Percentiles rank a stretch among this genome's conserved stretches.
Evolutionary conservation across 2,888 invertebrate genomes (phyloP).

Genomic region (Sceliomorpha sp.): DNA sequence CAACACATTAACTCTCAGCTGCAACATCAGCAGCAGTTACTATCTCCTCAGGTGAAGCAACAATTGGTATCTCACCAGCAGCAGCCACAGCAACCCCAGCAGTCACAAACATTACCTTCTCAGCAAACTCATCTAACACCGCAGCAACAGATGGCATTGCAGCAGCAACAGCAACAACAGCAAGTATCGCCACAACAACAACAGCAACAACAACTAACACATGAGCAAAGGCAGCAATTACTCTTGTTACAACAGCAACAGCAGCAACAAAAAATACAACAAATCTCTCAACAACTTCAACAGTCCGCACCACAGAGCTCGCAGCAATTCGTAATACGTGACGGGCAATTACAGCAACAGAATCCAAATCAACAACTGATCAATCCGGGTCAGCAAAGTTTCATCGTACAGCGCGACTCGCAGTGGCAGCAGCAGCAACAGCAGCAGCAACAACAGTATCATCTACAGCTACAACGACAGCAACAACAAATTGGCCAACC

Average conservation of each 20-base stretch:
- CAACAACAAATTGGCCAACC: constrained; percentile 75
- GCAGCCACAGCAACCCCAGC: constrained; percentile 63
- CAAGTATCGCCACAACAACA: constrained; percentile 79
- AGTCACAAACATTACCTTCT: constrained; percentile 43
- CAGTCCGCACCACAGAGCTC: constrained; percentile 76
- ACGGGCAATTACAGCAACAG: constrained; percentile 77
- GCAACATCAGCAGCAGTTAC: constrained; percentile 61
- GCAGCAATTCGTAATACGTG: constrained; percentile 79
- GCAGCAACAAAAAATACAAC: constrained; percentile 82
- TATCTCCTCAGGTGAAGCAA: constrained; percentile 82
- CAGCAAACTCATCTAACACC: constrained; percentile 57
- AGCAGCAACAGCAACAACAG: constrained; percentile 74
- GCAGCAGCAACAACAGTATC: constrained; percentile 81
- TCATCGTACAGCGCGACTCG: constrained; percentile 82
- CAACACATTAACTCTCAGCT: constrained; percentile 69
- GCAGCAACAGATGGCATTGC: constrained; percentile 66
- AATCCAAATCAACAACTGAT: constrained; percentile 77
- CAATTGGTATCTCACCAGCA: constrained; percentile 78
- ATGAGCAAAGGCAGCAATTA: constrained; percentile 79
- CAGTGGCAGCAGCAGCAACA: constrained; percentile 83
- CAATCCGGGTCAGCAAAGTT: constrained; percentile 73
- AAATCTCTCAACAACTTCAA: constrained; percentile 81
- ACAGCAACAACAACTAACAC: constrained; percentile 79
- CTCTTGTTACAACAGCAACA: constrained; percentile 82
- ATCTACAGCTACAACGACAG: constrained; percentile 78